Percentiles rank a stretch among this genome's conserved stretches.
phyloP scores from a whole-genome alignment of 2,888 invertebrate species.

The Odontothrips loti region DNA sequence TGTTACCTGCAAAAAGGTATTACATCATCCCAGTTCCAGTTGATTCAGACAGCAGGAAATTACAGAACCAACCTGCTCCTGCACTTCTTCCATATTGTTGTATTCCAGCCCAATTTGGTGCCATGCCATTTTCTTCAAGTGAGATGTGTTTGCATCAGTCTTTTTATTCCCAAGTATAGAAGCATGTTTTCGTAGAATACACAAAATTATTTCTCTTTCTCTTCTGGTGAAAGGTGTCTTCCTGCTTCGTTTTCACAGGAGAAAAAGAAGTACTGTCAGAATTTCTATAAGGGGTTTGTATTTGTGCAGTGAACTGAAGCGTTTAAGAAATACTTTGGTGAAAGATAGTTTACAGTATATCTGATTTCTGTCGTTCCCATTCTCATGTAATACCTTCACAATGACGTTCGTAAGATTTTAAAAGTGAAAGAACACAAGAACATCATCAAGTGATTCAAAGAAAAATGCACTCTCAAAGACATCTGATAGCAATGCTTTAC shows the following conservation, averaged over 20 bases:
- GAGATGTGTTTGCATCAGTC: slow-evolving; percentile 19
- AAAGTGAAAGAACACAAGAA: too few species aligned
- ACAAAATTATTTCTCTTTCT: slow-evolving; percentile 11
- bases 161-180: slow-evolving; percentile 16
- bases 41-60: not conserved
- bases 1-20: not conserved
- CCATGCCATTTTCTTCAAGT: slow-evolving; percentile 18
- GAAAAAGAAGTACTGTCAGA: not conserved
- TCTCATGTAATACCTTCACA: too few species aligned
- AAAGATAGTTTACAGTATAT: too few species aligned
- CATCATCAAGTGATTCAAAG: too few species aligned
- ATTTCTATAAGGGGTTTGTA: not conserved
- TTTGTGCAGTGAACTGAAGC: not conserved
- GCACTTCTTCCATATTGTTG: slow-evolving; percentile 8
- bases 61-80: slow-evolving; percentile 7
- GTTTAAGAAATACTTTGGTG: too few species aligned
- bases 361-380: too few species aligned
- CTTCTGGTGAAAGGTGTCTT: not conserved
- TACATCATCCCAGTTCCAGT: not conserved
- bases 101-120: slow-evolving; percentile 12
- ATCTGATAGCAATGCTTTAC: too few species aligned
- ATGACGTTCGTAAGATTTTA: too few species aligned
- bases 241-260: not conserved
- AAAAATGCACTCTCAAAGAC: too few species aligned
- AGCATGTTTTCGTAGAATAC: slow-evolving; percentile 18